These are phyloP conservation scores for Pristionchus japonicus DNA, from an alignment of 2,888 invertebrate genomes.

Conservation along the genomic window DNA sequence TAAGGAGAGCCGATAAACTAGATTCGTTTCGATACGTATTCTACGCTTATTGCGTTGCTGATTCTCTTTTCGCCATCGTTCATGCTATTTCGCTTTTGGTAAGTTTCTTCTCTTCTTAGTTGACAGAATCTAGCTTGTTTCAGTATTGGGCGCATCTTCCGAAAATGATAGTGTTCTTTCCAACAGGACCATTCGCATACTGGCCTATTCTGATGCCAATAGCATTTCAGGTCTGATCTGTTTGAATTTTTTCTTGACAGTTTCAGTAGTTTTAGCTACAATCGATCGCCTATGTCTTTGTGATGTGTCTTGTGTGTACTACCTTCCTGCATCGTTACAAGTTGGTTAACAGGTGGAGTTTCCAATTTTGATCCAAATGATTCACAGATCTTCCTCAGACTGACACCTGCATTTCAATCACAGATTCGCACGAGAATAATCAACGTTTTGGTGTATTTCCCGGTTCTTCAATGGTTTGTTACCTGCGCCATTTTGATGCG, in stretches of 20 bases:
- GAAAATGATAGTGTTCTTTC: neutral
- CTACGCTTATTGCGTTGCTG: neutral
- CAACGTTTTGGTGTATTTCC: neutral
- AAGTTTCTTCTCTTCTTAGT: neutral
- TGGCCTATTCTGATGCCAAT: neutral
- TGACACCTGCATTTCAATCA: neutral
- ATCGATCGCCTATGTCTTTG: neutral
- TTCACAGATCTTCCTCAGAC: neutral
- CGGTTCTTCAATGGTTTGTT: neutral
- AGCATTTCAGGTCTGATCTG: neutral
- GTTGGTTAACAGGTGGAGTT: neutral
- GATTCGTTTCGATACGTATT: neutral
- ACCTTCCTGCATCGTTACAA: neutral
- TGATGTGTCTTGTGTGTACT: neutral
- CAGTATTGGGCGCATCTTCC: neutral
- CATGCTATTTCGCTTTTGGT: slow-evolving; percentile 9
- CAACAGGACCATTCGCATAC: neutral
- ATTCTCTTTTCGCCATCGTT: neutral
- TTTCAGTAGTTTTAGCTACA: neutral
- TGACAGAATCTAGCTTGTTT: neutral
- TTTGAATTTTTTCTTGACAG: neutral
- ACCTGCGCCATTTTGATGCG: neutral
- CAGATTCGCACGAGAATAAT: neutral
- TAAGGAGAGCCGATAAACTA: neutral
- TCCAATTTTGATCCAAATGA: neutral